Percentiles rank a stretch among this genome's conserved stretches.
These are phyloP conservation scores for Sphenopsis melanotis DNA, from an alignment of 2,797 vertebrate genomes.

Conservation along the genomic window DNA sequence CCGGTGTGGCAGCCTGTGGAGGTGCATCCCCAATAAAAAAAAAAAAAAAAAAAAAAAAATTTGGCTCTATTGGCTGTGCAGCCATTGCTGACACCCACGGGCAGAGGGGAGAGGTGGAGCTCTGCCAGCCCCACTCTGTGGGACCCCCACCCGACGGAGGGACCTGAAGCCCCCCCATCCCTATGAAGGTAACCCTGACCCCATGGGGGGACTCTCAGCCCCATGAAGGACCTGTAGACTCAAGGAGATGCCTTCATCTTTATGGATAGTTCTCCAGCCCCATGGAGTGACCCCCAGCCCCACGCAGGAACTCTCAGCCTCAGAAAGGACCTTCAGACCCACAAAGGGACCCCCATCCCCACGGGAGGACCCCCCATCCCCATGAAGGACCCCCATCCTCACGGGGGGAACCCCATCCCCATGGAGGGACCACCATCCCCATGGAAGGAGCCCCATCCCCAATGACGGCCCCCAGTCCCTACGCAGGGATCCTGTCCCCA, in stretches of 20 bases:
- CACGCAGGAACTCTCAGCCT: background rate
- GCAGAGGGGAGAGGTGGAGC: background rate
- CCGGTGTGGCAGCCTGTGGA: background rate
- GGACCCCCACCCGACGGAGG: background rate
- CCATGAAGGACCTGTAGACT: background rate
- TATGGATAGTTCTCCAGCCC: background rate
- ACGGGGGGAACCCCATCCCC: fast-evolving
- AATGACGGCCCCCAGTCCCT: too few relatives aligned
- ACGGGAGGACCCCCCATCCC: fast-evolving
- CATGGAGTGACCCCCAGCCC: fast-evolving
- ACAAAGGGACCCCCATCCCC: background rate
- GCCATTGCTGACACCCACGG: fast-evolving
- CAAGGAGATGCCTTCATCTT: fast-evolving
- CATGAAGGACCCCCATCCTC: too few relatives aligned
- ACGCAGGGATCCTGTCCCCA: too few relatives aligned
- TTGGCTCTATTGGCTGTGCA: background rate
- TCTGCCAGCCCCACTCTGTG: background rate
- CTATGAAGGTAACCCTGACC: too few relatives aligned
- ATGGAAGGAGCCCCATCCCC: too few relatives aligned
- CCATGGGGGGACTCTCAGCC: too few relatives aligned
- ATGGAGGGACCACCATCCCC: too few relatives aligned
- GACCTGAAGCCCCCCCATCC: background rate
- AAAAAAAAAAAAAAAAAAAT: too few relatives aligned
- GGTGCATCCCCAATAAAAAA: fast-evolving
- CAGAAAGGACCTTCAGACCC: background rate